phyloP scores from a whole-genome alignment of 2,113 vertebrate species.

The Nycticebus coucang region DNA sequence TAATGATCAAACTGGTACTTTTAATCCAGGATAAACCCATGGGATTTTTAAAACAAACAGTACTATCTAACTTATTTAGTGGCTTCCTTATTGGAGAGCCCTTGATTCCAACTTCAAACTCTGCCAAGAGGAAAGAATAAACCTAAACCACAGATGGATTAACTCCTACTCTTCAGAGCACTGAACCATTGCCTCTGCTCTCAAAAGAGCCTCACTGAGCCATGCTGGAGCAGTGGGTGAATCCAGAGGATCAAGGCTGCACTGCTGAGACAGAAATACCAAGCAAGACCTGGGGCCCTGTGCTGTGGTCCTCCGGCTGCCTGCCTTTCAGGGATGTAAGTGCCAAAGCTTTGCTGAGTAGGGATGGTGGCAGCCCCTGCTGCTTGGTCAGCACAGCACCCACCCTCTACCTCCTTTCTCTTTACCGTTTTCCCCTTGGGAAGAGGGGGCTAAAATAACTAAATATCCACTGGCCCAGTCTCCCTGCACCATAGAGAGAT shows the following conservation, averaged over 20 bases:
- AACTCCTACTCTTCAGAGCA: background rate
- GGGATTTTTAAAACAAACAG: slow-evolving; percentile 56
- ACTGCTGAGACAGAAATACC: background rate
- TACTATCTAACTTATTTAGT: slow-evolving; percentile 49
- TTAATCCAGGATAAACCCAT: slow-evolving; percentile 58
- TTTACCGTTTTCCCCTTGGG: background rate
- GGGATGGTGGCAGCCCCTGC: background rate
- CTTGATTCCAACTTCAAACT: slow-evolving; percentile 13
- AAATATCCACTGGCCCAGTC: background rate
- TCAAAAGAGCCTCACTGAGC: background rate
- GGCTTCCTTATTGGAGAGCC: slow-evolving; percentile 52
- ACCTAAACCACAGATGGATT: slow-evolving; percentile 4
- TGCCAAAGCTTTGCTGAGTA: background rate
- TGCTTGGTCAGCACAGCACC: background rate
- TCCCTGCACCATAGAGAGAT: background rate
- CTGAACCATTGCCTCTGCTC: background rate
- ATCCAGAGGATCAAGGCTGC: background rate
- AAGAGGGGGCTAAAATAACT: background rate
- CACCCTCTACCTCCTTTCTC: background rate
- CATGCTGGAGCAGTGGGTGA: background rate
- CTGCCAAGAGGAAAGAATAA: slow-evolving; percentile 54
- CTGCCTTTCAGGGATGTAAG: background rate
- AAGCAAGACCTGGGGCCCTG: rapidly evolving
- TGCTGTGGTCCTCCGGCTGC: background rate
- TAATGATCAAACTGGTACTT: slow-evolving; percentile 34